Conservation (phyloP, 2,888 invertebrate genomes). For the Drosophila fulvimacula region DNA sequence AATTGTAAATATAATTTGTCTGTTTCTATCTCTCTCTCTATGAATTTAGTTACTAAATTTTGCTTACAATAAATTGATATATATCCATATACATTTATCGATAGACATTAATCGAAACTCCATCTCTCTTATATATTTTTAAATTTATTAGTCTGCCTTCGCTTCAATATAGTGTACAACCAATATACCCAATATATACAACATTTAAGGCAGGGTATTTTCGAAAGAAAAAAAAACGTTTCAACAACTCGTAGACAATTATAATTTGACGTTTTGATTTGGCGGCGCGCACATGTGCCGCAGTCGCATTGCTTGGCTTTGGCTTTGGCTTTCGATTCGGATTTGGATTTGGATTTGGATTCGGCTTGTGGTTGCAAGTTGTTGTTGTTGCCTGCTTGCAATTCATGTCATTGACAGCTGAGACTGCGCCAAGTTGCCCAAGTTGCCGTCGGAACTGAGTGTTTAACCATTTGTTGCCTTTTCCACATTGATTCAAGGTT, state of each 20-base stretch:
- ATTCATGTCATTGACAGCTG: constrained; percentile 78
- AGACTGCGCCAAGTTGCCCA: constrained; percentile 30
- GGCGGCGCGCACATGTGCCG: constrained; percentile 69
- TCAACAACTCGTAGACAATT: constrained; percentile 71
- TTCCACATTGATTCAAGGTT: constrained; percentile 57
- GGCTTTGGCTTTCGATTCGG: constrained; percentile 36
- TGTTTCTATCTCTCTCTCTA: too few species aligned
- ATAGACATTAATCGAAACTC: background rate
- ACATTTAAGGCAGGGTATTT: background rate
- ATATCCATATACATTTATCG: background rate
- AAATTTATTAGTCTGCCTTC: background rate
- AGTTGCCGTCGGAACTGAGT: constrained; percentile 41
- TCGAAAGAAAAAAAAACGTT: constrained; percentile 18
- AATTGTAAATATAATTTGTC: too few species aligned
- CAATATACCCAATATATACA: background rate
- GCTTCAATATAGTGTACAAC: too few species aligned
- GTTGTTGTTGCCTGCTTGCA: constrained; percentile 38
- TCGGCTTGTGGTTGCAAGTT: constrained; percentile 42
- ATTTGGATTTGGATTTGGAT: constrained; percentile 15
- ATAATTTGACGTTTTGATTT: constrained; percentile 81
- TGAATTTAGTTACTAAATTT: too few species aligned
- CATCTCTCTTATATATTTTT: background rate
- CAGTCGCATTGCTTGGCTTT: constrained; percentile 40
- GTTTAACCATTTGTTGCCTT: constrained; percentile 63
- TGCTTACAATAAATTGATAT: too few species aligned